Base-by-base conservation (phyloP, 2,797 vertebrate species). In the Coregonus sp. region DNA sequence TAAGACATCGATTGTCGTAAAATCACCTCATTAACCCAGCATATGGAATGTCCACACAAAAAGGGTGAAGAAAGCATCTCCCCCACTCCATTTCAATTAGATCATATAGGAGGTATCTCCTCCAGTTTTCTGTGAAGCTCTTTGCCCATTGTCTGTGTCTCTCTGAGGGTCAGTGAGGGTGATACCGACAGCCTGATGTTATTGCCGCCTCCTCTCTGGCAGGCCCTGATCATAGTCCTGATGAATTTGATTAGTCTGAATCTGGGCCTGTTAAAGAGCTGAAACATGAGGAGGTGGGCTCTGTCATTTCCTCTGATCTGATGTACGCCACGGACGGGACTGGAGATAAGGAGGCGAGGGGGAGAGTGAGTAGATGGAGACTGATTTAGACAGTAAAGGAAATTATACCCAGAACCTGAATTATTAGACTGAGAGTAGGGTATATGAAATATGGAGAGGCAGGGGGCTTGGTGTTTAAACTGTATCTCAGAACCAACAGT, bases 281-380 rank as follows among this genome's bases (percentile, higher is more conserved):
- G 72, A 82, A 84, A 86, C 74, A 77, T 80, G 75, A 79, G 77
- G 73, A 77, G 51, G 74, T 83, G 84, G 67, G 78, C 85, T 79
- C 50, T 81, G 52, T 87, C 72, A 89, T 86, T 87, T 92, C 85
- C 79, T 88, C 40, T 83, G 77, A 82, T 84, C 80, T 71, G 31
- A 87, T 69, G 75, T 56, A 74, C 66, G 76, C 67, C 66, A 69
- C 69, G 69, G 50, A 50, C 31, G 61, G 66, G 63, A 73, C 67
- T 72, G 50, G 66, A 12, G 81, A 31, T 29, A 25, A 51, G 3
- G 50, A 54, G 16, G 47, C 25, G 70, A 31, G 75, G 35, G 11
- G 70, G 1, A 14, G 31, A 35, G 76, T 18, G 25, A 35, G 20
- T 20, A 29, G 25, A 74, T 29, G 59, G 59, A 76, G 76, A 82